Conservation (phyloP, 1,140 invertebrate species). For the Oedothorax gibbosus region DNA sequence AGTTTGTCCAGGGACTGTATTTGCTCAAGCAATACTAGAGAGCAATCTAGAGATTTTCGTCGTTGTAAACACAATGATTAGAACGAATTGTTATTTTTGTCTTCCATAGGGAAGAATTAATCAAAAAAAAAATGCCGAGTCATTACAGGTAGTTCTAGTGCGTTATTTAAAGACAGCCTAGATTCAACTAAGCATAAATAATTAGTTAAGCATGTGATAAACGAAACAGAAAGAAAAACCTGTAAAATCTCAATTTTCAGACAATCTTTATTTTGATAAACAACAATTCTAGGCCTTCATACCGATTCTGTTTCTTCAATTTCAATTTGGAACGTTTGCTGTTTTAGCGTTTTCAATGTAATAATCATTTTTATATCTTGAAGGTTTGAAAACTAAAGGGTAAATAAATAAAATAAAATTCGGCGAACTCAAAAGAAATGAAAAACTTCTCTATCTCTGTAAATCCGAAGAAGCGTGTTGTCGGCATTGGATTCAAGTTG, state of each 20-base stretch:
- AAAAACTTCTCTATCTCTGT: constrained; percentile 34
- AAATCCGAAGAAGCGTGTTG: constrained; percentile 52
- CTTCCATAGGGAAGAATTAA: no score
- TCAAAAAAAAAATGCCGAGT: no score
- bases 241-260: constrained; percentile 5
- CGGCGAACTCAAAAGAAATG: constrained; percentile 44
- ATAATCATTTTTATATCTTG: constrained; percentile 79
- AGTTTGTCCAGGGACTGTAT: no score
- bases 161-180: no score
- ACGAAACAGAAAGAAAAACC: no score
- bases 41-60: no score
- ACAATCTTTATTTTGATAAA: constrained; percentile 18
- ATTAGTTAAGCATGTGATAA: no score
- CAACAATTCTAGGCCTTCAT: constrained; percentile 67
- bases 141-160: no score
- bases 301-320: constrained; percentile 87
- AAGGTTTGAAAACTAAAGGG: constrained; percentile 2
- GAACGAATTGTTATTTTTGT: no score
- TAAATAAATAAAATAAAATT: constrained; percentile 45
- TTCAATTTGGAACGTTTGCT: constrained; percentile 93
- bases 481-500: constrained; percentile 60
- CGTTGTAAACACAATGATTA: no score
- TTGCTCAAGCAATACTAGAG: no score
- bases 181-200: no score
- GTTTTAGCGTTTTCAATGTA: constrained; percentile 93